Evolutionary conservation across 1,140 invertebrate species (phyloP), one percentile per base, ranked within the genome.

Genomic region (Saxidomus purpurata): DNA sequence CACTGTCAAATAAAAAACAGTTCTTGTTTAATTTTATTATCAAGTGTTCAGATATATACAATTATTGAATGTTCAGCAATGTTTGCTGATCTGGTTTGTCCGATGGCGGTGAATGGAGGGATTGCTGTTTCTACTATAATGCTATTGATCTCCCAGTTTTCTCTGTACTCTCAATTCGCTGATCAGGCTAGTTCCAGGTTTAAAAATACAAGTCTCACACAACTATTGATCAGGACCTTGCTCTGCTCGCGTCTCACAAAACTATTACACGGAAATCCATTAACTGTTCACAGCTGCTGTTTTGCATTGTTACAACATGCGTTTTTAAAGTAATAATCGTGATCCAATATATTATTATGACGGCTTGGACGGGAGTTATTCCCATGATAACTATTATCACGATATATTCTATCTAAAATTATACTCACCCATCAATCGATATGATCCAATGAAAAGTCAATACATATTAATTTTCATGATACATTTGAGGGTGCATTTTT

Each of bases 51-150:
- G 59, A 63, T 28, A 63, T 63, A 63, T 3, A 63, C 59, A 63
- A 28, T 63, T 63, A 63, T 63, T 63, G 59, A 63, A 28, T 25
- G 59, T 63, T 63, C 15, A 63, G 59, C 59, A 6, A n/a, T 63
- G n/a, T 63, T 63, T 63, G 59, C 25, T 25, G n/a, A n/a, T 63
- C 59, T 28, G n/a, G 59, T 63, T 63, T 63, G 59, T 28, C 59
- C 59, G 59, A 63, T 63, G 59, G 28, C 59, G 59, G 59, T 28
- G 59, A 63, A 63, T 63, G n/a, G 25, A 63, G 59, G 59, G 6
- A 63, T 8, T 28, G n/a, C 25, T 63, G 19, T 63, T 63, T 63
- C 59, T 63, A 63, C 19, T 63, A 63, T 28, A 28, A 25, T 28
- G 11, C 59, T 63, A 63, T 63, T 63, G 59, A 63, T 63, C 52